phyloP scores from a whole-genome alignment of 2,888 invertebrate genomes.

The Philaethria dido region DNA sequence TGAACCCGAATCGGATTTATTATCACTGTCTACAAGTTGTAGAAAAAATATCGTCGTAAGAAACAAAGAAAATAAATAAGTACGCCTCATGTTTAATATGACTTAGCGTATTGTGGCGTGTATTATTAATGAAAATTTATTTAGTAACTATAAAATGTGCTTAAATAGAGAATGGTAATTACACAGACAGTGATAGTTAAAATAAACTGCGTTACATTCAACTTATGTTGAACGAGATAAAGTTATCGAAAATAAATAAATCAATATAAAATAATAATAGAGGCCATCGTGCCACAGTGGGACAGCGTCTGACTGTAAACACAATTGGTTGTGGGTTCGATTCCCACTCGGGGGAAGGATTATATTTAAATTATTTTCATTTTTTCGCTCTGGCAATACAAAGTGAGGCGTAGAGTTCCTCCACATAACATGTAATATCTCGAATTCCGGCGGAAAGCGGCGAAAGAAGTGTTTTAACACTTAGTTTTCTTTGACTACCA shows the following conservation, averaged over 20 bases:
- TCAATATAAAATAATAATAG: too few species aligned
- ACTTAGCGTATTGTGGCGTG: background rate
- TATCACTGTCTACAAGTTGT: conserved; percentile 53
- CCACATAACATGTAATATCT: too few species aligned
- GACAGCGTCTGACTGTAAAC: too few species aligned
- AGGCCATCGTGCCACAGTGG: too few species aligned
- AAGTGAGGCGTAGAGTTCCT: too few species aligned
- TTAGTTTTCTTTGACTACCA: too few species aligned
- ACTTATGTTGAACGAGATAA: background rate
- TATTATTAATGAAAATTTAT: background rate
- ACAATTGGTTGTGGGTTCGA: too few species aligned
- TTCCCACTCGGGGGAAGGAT: too few species aligned
- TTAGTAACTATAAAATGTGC: conserved; percentile 3
- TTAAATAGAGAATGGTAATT: background rate
- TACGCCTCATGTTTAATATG: background rate
- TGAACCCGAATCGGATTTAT: conserved; percentile 63
- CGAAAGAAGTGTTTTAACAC: too few species aligned
- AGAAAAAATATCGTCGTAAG: background rate
- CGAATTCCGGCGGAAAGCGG: too few species aligned
- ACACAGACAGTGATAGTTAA: background rate
- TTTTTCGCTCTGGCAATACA: too few species aligned
- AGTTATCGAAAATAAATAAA: conserved; percentile 14
- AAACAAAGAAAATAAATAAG: background rate
- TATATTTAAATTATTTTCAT: too few species aligned
- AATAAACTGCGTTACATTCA: conserved; percentile 8